phyloP scores from a whole-genome alignment of 2,888 invertebrate species.

The Drosophila mettleri region DNA sequence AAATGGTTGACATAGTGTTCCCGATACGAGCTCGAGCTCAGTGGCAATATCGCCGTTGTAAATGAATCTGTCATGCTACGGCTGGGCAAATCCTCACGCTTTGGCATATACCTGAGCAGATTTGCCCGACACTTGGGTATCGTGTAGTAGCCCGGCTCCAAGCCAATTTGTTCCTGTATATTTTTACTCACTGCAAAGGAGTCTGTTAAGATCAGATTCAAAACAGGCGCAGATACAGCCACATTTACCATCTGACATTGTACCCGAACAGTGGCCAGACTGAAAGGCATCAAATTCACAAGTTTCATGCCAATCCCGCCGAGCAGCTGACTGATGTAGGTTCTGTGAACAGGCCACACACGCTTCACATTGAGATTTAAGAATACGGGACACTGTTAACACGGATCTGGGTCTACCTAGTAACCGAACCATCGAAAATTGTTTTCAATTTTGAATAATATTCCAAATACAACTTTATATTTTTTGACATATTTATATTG shows the following conservation, averaged over 20 bases:
- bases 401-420: background rate
- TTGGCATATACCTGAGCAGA: conserved; percentile 86
- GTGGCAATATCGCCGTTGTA: conserved; percentile 88
- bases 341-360: background rate
- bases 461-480: conserved; percentile 7
- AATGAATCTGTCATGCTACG: conserved; percentile 89
- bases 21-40: conserved; percentile 87
- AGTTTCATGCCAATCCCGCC: background rate
- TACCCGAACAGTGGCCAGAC: conserved; percentile 53
- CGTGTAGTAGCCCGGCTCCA: conserved; percentile 84
- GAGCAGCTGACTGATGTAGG: background rate
- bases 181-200: conserved; percentile 56
- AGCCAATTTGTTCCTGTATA: conserved; percentile 76
- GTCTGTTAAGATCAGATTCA: background rate
- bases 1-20: conserved; percentile 88
- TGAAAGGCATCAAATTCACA: conserved; percentile 30
- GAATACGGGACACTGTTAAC: background rate
- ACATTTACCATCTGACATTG: conserved; percentile 59
- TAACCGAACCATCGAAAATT: conserved; percentile 18
- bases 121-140: conserved; percentile 85
- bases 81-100: conserved; percentile 87
- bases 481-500: background rate
- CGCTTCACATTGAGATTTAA: background rate
- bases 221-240: background rate
- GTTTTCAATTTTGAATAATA: conserved; percentile 23